Evolutionary conservation across 2,888 invertebrate genomes (phyloP).

Genomic region (Baronia brevicornis): DNA sequence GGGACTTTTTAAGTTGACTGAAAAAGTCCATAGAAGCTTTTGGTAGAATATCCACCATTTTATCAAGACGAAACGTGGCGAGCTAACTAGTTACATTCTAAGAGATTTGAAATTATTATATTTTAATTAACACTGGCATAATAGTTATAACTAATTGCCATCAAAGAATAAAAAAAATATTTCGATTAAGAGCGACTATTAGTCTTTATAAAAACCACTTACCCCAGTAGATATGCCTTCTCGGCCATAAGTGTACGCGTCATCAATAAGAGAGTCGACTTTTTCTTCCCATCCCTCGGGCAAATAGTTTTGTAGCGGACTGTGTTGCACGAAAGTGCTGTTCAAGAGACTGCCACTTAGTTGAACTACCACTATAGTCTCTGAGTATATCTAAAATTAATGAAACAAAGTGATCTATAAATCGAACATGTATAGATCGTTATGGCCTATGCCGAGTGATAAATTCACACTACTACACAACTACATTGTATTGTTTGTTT

Average conservation of each 20-base stretch:
- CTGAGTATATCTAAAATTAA: conserved; percentile 87
- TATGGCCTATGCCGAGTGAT: too few relatives aligned
- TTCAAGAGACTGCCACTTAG: conserved; percentile 92
- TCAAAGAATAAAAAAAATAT: conserved; percentile 11
- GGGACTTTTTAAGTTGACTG: too few relatives aligned
- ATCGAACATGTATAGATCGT: too few relatives aligned
- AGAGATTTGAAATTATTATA: too few relatives aligned
- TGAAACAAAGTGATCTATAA: background rate
- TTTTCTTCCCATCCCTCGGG: conserved; percentile 91
- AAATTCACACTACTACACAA: too few relatives aligned
- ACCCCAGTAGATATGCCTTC: conserved; percentile 93
- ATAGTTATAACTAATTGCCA: too few relatives aligned
- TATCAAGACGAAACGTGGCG: too few relatives aligned
- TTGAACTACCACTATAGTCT: conserved; percentile 93
- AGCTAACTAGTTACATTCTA: too few relatives aligned
- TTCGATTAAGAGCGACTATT: conserved; percentile 8
- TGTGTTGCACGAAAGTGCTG: conserved; percentile 91
- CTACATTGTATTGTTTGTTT: too few relatives aligned
- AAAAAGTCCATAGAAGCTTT: too few relatives aligned
- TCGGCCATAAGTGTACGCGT: conserved; percentile 94
- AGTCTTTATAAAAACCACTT: conserved; percentile 28
- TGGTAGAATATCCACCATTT: too few relatives aligned
- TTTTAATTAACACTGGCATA: too few relatives aligned
- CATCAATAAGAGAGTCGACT: conserved; percentile 92
- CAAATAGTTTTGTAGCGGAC: conserved; percentile 87